Evolutionary conservation across 2,888 invertebrate species (phyloP), one percentile per base, ranked within the genome.

Genomic region (Eudemis profundana): DNA sequence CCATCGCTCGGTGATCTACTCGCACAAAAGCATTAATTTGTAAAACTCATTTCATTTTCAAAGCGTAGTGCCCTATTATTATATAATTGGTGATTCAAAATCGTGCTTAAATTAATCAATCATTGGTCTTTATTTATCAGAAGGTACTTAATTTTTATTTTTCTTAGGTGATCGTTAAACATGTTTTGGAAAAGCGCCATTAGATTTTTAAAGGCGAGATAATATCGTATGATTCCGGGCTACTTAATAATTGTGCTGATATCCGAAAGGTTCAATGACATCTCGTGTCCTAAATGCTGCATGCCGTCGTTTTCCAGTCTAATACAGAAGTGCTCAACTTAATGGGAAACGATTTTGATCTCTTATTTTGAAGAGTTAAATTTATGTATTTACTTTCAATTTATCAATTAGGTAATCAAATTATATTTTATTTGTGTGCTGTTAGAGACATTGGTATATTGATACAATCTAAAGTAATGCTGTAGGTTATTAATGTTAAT

Each of bases 21-120:
- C 89, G 90, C 90, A 90, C 90, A 90, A 90, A 88, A 75, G 78
- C 83, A 82, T 84, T 78, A 79, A 77, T 70, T 69, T 68, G 17
- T 44, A 50, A 66, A 69, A 71, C 73, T 74, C 75, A 75, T 71
- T 71, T 86, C 86, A 86, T 85, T 84, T 82, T 72, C 76, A 78
- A n/a, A 61, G 23, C 15, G 42, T 33, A 27, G 12, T 19, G 33
- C 12, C 19, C 5, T 44, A 17, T 17, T 8, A 51, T n/a, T 19
- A 42, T 12, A 14, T 10, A 33, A 27, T 46, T 27, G 1, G 19
- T 38, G 12, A 14, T 7, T 5, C 10, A 29, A 29, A 40, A 29
- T 5, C 10, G n/a, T 46, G 21, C 27, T 3, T 47, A 8, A n/a
- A 27, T 19, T 8, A 14, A n/a, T 4, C 8, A 17, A 42, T 10